Conservation (phyloP, 2,888 invertebrate genomes). For the Entomobrya multifasciata region DNA sequence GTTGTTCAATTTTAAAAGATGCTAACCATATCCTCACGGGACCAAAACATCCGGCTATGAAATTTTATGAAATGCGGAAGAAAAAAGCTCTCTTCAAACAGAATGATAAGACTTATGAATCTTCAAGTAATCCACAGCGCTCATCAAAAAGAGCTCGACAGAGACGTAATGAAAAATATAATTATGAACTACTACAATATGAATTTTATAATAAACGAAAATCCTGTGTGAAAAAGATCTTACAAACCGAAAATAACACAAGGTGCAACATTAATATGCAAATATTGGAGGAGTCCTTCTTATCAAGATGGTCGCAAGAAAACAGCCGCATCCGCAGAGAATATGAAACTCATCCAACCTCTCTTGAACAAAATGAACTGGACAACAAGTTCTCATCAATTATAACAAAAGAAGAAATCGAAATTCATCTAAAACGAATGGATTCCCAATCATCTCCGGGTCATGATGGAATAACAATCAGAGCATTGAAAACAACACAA, state of each 20-base stretch:
- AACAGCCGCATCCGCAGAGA: not conserved
- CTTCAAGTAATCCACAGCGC: not conserved
- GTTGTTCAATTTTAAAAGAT: not conserved
- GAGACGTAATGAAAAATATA: not conserved
- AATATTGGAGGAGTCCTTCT: not conserved
- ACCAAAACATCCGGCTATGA: conserved; percentile 5
- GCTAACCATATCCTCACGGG: not conserved
- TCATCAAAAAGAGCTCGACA: not conserved
- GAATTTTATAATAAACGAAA: not conserved
- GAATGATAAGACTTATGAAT: not conserved
- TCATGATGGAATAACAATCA: conserved; percentile 4
- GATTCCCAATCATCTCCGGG: not conserved
- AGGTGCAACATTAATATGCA: not conserved
- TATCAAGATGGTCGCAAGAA: not conserved
- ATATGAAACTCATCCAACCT: too few species aligned
- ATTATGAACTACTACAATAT: not conserved
- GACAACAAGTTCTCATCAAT: not conserved
- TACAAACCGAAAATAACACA: not conserved
- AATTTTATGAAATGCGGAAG: conserved; percentile 16
- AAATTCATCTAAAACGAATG: not conserved
- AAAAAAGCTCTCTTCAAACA: not conserved
- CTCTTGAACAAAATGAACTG: not conserved
- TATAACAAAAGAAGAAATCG: not conserved
- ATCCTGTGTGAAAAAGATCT: not conserved
- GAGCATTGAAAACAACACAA: not conserved